Base-by-base conservation (phyloP, 2,797 vertebrate genomes). In the Gephyroberyx darwinii region DNA sequence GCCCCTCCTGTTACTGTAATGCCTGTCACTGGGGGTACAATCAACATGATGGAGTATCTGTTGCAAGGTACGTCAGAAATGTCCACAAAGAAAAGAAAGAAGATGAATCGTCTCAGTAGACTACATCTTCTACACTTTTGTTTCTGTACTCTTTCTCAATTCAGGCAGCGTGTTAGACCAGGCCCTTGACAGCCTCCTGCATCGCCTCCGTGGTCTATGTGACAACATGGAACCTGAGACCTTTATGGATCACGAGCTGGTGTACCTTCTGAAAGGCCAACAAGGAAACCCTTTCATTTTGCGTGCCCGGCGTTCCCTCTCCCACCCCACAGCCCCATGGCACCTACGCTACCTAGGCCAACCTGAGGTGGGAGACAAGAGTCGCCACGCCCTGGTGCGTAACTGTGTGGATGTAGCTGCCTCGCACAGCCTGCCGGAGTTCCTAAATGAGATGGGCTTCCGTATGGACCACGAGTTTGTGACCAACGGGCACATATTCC, bases 381-480 rank as follows among this genome's bases (percentile, higher is more conserved):
- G 93, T 86, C 95, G 97, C 0, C 95, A 98, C 0, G 95, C 97
- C 0, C 86, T 99, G 63, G 97, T 98, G 12, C 95, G 97, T 26
- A 98, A 97, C 90, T 99, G 97, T 0, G 96, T 99, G 6, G 98
- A 99, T 48, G 97, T 99, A 20, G 94, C 96, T 0, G 95, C 96
- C 0, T 99, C 98, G 0, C 97, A 99, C 78, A 96, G 95, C 89
- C 90, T 99, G 75, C 96, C 95, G 0, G 97, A 99, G 35, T 98
- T 99, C 73, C 93, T 99, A 37, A 94, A 96, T 58, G 97, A 99
- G 88, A 99, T 99, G 98, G 98, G 98, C 30, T 99, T 99, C 90
- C 96, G 96, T 65, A 96, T 99, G 96, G 98, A 99, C 92, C 97
- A 99, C 0, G 98, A 99, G 84, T 99, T 98, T 71, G 95, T 98